A percentile compares a stretch with the other conserved stretches of the same genome.
Conservation (phyloP, 1,140 invertebrate genomes). For the Drosophila nikananu region DNA sequence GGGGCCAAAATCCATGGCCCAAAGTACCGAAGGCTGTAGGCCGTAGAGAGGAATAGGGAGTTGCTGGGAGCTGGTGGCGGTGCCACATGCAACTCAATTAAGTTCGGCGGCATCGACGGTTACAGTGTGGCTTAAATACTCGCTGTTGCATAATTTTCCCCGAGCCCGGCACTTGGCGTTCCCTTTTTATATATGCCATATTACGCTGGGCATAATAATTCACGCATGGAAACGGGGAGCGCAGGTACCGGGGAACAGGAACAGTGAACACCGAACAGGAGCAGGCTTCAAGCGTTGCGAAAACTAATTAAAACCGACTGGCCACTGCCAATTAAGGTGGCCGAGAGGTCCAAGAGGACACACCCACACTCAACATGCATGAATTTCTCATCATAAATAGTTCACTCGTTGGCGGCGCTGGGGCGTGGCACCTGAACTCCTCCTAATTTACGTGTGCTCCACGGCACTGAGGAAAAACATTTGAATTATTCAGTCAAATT, state of each 20-base stretch:
- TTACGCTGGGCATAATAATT: constrained; percentile 73
- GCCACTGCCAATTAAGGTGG: constrained; percentile 79
- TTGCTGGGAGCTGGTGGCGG: constrained; percentile 13
- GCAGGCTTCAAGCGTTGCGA: constrained; percentile 73
- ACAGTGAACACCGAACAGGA: constrained; percentile 22
- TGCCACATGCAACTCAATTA: constrained; percentile 77
- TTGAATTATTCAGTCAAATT: neutral
- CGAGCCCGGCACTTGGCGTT: constrained; percentile 31
- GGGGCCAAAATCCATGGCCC: constrained; percentile 19
- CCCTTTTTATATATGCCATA: constrained; percentile 74
- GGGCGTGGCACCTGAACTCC: constrained; percentile 48
- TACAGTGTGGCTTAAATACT: constrained; percentile 50
- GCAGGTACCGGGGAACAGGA: constrained; percentile 16
- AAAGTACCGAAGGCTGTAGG: neutral
- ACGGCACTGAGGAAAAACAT: neutral
- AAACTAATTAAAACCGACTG: constrained; percentile 82
- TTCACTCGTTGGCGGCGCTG: constrained; percentile 12
- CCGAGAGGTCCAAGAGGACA: constrained; percentile 42
- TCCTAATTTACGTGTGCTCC: constrained; percentile 67
- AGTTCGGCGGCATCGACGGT: constrained; percentile 64
- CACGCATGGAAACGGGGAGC: constrained; percentile 44
- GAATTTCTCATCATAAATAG: constrained; percentile 72
- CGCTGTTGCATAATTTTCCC: constrained; percentile 69
- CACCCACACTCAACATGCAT: constrained; percentile 51
- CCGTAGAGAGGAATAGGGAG: constrained; percentile 1